phyloP scores from a whole-genome alignment of 2,888 invertebrate species.

The Dicycla oo region DNA sequence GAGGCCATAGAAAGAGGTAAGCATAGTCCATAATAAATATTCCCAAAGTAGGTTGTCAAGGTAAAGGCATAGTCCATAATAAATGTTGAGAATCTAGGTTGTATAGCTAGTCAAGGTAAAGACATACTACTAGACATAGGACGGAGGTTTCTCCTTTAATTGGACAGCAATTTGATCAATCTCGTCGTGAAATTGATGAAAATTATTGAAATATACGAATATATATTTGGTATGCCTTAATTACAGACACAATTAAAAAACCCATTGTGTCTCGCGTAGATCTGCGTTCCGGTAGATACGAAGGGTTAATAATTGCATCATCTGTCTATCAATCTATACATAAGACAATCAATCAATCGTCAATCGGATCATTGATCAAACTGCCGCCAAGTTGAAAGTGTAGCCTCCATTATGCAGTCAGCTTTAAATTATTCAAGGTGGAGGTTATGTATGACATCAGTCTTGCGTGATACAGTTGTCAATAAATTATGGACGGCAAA shows the following conservation, averaged over 20 bases:
- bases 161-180: background rate
- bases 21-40: conserved; percentile 60
- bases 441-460: background rate
- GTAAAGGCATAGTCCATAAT: conserved; percentile 24
- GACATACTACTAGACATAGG: background rate
- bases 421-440: background rate
- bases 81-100: background rate
- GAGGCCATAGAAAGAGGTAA: conserved; percentile 98
- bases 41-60: conserved; percentile 5
- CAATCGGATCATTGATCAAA: background rate
- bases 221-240: too few relatives aligned
- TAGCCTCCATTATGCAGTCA: background rate
- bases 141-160: background rate
- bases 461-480: background rate
- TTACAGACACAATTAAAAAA: too few relatives aligned
- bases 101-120: conserved; percentile 14
- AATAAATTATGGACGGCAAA: background rate
- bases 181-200: background rate
- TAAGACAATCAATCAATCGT: background rate
- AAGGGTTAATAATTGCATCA: too few relatives aligned
- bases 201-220: too few relatives aligned
- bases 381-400: background rate
- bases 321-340: background rate
- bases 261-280: too few relatives aligned
- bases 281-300: too few relatives aligned